These are phyloP conservation scores for Centropristis striata DNA, from an alignment of 2,113 vertebrate species.

Conservation along the genomic window DNA sequence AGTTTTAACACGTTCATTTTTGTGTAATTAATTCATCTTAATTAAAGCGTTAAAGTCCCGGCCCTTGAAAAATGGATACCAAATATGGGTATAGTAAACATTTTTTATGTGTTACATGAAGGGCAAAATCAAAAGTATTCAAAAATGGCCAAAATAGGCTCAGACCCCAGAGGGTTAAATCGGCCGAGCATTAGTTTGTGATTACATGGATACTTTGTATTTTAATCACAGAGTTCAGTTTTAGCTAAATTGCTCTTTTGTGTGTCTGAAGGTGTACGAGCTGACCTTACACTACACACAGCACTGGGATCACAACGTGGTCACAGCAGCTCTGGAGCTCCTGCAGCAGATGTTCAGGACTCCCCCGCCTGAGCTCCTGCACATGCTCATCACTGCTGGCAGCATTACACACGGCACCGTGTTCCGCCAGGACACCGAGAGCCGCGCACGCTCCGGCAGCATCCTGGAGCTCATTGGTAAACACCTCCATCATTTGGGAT, in stretches of 20 bases:
- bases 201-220: too few relatives aligned
- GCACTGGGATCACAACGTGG: conserved; percentile 97
- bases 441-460: conserved; percentile 92
- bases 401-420: conserved; percentile 85
- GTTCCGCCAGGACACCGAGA: conserved; percentile 85
- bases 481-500: not conserved
- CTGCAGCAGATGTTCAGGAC: conserved; percentile 95
- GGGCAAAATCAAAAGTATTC: too few relatives aligned
- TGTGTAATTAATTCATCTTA: too few relatives aligned
- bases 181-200: too few relatives aligned
- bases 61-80: too few relatives aligned
- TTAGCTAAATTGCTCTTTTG: not conserved
- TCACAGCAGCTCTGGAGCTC: conserved; percentile 94
- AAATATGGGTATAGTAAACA: too few relatives aligned
- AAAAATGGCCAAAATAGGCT: too few relatives aligned
- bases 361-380: conserved; percentile 92
- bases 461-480: conserved; percentile 95
- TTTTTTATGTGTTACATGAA: too few relatives aligned
- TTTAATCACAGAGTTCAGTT: not conserved
- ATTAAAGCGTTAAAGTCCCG: too few relatives aligned
- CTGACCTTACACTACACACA: conserved; percentile 95
- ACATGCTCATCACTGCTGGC: conserved; percentile 87
- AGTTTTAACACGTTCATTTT: too few relatives aligned
- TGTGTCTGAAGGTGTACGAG: conserved; percentile 90
- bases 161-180: too few relatives aligned